Conservation (phyloP, 1,140 invertebrate genomes). For the Coelopa frigida region DNA sequence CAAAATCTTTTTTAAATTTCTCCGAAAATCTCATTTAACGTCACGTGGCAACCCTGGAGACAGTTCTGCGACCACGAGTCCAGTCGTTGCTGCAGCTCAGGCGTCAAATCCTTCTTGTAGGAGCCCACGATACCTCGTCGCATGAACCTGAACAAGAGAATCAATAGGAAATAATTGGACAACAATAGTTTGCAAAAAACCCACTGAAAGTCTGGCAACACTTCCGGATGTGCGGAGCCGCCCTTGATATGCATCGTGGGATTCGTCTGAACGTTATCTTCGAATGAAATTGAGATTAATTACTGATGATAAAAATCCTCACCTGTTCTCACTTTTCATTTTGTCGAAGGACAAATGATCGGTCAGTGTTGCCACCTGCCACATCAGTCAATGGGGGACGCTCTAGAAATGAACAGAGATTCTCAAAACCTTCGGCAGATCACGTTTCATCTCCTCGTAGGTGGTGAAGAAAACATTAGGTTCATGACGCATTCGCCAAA, state of each 20-base stretch:
- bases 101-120: slow-evolving; percentile 69
- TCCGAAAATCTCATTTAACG: slow-evolving; percentile 9
- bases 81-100: slow-evolving; percentile 56
- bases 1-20: too few species aligned
- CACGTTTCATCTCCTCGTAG: slow-evolving; percentile 59
- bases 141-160: slow-evolving; percentile 52
- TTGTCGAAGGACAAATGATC: slow-evolving; percentile 53
- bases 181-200: background rate
- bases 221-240: background rate
- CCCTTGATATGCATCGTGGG: too few species aligned
- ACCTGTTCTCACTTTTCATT: slow-evolving; percentile 55
- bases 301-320: too few species aligned
- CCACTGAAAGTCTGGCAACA: background rate
- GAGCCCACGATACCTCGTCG: slow-evolving; percentile 71
- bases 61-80: slow-evolving; percentile 49
- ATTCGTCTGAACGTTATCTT: too few species aligned
- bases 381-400: slow-evolving; percentile 45
- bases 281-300: too few species aligned
- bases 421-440: slow-evolving; percentile 51
- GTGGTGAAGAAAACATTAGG: slow-evolving; percentile 52
- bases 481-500: slow-evolving; percentile 48
- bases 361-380: slow-evolving; percentile 46
- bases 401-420: slow-evolving; percentile 51
- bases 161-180: slow-evolving; percentile 2
- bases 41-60: slow-evolving; percentile 1